phyloP scores from a whole-genome alignment of 2,888 invertebrate species.

The Ecliptopera silaceata region DNA sequence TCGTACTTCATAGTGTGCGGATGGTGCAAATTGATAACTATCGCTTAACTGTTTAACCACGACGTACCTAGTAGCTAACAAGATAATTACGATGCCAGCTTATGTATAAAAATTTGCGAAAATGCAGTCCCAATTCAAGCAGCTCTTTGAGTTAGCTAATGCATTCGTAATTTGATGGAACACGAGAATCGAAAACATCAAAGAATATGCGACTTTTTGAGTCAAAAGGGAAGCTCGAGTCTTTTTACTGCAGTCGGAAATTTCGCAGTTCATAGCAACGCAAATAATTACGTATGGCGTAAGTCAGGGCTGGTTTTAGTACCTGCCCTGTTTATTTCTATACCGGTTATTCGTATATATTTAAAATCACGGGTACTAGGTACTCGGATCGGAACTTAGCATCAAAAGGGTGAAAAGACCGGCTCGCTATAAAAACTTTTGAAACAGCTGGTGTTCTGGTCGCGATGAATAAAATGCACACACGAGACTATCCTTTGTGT shows the following conservation, averaged over 20 bases:
- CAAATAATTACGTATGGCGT: constrained; percentile 9
- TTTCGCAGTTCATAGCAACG: constrained; percentile 16
- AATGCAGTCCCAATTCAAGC: neutral
- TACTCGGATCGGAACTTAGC: constrained; percentile 14
- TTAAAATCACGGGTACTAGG: constrained; percentile 10
- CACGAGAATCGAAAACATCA: constrained; percentile 3
- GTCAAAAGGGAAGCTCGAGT: constrained; percentile 8
- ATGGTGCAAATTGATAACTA: too few relatives aligned
- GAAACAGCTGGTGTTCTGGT: constrained; percentile 23
- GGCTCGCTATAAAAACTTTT: constrained; percentile 20
- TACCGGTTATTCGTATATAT: constrained; percentile 24
- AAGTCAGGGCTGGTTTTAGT: constrained; percentile 17
- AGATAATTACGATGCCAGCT: too few relatives aligned
- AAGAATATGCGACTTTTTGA: constrained; percentile 19
- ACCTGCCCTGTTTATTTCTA: constrained; percentile 22
- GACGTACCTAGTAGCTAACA: too few relatives aligned
- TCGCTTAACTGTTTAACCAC: too few relatives aligned
- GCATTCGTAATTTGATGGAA: constrained; percentile 4
- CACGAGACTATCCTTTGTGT: constrained; percentile 2
- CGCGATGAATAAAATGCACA: constrained; percentile 26
- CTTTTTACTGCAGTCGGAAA: constrained; percentile 6
- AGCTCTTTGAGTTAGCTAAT: constrained; percentile 1
- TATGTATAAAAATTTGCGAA: neutral
- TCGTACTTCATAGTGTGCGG: too few relatives aligned
- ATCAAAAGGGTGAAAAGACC: constrained; percentile 24